phyloP scores from a whole-genome alignment of 2,888 invertebrate species.

The Eupithecia centaureata region DNA sequence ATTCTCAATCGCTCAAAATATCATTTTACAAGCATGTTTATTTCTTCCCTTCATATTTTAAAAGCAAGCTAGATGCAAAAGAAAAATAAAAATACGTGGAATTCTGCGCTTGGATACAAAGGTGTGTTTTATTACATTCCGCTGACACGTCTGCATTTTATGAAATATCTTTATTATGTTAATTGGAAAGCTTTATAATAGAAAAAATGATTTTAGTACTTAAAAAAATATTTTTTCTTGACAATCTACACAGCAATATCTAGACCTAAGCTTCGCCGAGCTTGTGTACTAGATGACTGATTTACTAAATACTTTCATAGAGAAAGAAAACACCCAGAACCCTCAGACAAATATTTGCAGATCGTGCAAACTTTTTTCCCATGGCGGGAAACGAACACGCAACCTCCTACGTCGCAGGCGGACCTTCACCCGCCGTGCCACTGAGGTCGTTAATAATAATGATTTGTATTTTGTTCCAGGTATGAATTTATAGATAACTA shows the following conservation, averaged over 20 bases:
- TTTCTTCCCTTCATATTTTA: conserved; percentile 23
- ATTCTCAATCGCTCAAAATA: background rate
- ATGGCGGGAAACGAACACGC: no score
- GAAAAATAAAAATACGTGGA: conserved; percentile 51
- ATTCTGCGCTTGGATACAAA: conserved; percentile 45
- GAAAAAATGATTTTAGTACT: background rate
- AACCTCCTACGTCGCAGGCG: no score
- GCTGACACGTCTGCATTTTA: conserved; percentile 56
- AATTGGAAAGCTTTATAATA: background rate
- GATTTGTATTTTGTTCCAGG: conserved; percentile 18
- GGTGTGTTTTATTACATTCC: conserved; percentile 66
- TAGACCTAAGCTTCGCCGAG: no score
- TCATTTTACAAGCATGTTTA: background rate
- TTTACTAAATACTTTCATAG: no score
- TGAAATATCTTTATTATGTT: conserved; percentile 48
- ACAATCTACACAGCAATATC: no score
- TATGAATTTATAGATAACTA: conserved; percentile 7
- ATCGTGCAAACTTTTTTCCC: no score
- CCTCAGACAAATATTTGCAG: no score
- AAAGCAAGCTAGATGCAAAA: conserved; percentile 37
- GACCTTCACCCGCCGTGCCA: no score
- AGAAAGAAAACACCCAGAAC: no score
- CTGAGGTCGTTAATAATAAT: no score
- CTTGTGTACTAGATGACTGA: no score
- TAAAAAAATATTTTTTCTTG: no score